Evolutionary conservation across 2,888 invertebrate species (phyloP).

Genomic region (Caenorhabditis doughertyi): DNA sequence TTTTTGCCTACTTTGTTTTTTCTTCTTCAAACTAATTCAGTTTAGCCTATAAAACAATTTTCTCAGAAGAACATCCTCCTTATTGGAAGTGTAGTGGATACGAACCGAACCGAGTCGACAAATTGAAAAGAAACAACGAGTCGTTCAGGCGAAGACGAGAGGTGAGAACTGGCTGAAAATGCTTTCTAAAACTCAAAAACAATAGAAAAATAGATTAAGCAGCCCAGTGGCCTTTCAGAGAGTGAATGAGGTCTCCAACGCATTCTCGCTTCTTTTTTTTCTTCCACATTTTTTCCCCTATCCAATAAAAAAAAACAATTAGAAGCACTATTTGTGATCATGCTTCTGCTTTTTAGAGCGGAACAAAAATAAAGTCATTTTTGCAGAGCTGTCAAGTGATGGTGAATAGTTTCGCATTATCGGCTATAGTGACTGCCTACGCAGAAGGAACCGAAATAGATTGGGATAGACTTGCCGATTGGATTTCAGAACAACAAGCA

Average conservation of each 20-base stretch:
- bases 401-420: constrained; percentile 72
- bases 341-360: not conserved
- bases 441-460: constrained; percentile 70
- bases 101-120: constrained; percentile 35
- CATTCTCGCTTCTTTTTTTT: constrained; percentile 6
- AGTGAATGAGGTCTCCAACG: not conserved
- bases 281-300: not conserved
- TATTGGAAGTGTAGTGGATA: constrained; percentile 55
- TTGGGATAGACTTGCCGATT: constrained; percentile 79
- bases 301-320: constrained; percentile 49
- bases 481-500: constrained; percentile 79
- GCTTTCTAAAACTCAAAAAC: constrained; percentile 23
- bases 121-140: constrained; percentile 26
- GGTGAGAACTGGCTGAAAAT: constrained; percentile 24
- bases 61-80: constrained; percentile 53
- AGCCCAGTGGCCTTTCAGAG: constrained; percentile 10
- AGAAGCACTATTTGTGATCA: constrained; percentile 25
- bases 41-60: constrained; percentile 4
- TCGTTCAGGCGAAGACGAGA: constrained; percentile 45
- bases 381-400: constrained; percentile 73
- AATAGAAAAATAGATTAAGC: constrained; percentile 35
- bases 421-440: constrained; percentile 68
- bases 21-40: not conserved
- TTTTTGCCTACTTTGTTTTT: constrained; percentile 22
- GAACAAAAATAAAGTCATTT: constrained; percentile 10